Evolutionary conservation across 2,888 invertebrate species (phyloP), one percentile per base, ranked within the genome.

Genomic region (Cephus rjabovi): DNA sequence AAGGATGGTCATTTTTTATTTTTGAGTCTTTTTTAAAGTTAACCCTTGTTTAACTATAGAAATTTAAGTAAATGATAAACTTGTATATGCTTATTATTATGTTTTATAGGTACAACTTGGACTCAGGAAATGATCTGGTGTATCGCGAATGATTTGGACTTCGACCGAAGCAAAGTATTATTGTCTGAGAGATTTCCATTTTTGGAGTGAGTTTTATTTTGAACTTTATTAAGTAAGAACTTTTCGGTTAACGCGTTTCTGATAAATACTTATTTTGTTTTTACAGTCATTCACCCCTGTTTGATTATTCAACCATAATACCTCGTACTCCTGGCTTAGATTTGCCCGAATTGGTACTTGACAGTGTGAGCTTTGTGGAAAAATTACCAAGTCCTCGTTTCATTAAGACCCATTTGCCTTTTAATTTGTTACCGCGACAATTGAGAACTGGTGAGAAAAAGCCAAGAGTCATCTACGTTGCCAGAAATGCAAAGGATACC

Each of bases 51-150:
- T 15, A 37, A 76, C 23, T 74, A 34, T 77, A 73, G 71, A 31
- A 31, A 71, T 74, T n/a, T 23, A 74, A 79, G 30, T 70, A 73
- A 12, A 33, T 70, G 31, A 76, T 34, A 34, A 70, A 69, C 33
- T 69, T 77, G 34, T 69, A n/a, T 73, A 77, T 76, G 31, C 30
- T 35, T 35, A 34, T 69, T 37, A 30, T 33, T 79, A 34, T 31
- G 69, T 77, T 70, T 90, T 89, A 71, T 86, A 95, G 95, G 95
- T 6, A 96, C 96, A 34, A 96, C 96, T 31, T 96, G 96, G 96
- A 93, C 95, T 0, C 96, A 96, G 89, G 96, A 96, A 92, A 93
- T 96, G 92, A 94, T 95, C 0, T 96, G 95, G 94, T 92, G 95
- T 79, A 92, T 96, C 71, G 93, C 93, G 79, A 94, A 95, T 80